Evolutionary conservation across 2,888 invertebrate species (phyloP).

Genomic region (Acanthosepion lycidas): DNA sequence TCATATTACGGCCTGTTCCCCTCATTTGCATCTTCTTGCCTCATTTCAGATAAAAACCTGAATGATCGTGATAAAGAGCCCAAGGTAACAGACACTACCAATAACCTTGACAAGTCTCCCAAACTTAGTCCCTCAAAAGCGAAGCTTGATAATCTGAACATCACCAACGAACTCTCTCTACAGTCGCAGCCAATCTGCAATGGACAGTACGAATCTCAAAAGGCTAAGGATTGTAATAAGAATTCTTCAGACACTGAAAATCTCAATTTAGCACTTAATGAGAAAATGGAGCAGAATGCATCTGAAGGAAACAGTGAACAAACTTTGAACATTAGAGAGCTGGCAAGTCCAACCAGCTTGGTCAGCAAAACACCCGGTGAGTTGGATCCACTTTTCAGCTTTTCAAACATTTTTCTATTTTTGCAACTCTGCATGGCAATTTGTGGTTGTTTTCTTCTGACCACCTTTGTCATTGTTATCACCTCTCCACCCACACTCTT

Average conservation of each 20-base stretch:
- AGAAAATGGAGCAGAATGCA: constrained; percentile 49
- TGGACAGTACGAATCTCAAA: constrained; percentile 51
- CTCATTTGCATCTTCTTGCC: constrained; percentile 41
- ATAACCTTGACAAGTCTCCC: constrained; percentile 41
- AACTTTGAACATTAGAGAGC: neutral
- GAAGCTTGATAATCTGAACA: constrained; percentile 35
- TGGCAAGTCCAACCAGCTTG: neutral
- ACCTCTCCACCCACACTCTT: neutral
- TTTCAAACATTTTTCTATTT: neutral
- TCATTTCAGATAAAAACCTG: constrained; percentile 46
- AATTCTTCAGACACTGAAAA: constrained; percentile 50
- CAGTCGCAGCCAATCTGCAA: constrained; percentile 50
- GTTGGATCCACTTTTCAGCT: constrained; percentile 36
- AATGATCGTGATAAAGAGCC: constrained; percentile 37
- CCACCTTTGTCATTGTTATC: neutral
- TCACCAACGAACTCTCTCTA: constrained; percentile 33
- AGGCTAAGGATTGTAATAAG: constrained; percentile 47
- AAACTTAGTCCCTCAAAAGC: neutral
- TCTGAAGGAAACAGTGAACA: constrained; percentile 42
- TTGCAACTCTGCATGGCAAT: constrained; percentile 37
- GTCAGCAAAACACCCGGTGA: constrained; percentile 46
- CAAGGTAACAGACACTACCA: constrained; percentile 40
- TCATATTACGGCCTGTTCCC: neutral
- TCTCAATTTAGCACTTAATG: constrained; percentile 48
- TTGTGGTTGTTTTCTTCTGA: neutral